Percentiles rank a stretch among this genome's conserved stretches.
phyloP scores from a whole-genome alignment of 1,140 invertebrate genomes.

The Lepidurus arcticus region DNA sequence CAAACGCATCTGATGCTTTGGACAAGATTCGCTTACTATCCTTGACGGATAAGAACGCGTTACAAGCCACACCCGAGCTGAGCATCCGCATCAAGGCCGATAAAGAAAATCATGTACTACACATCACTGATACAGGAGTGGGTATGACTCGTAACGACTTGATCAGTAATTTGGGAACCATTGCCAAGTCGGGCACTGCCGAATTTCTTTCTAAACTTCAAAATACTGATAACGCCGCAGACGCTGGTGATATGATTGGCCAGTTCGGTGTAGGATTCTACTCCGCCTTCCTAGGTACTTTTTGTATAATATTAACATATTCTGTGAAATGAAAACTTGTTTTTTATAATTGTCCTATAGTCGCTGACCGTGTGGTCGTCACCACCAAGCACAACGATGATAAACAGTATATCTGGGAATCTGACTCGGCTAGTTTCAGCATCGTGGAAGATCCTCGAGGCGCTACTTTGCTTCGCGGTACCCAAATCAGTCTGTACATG shows the following conservation, averaged over 20 bases:
- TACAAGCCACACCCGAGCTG: constrained; percentile 74
- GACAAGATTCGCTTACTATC: constrained; percentile 92
- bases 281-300: constrained; percentile 78
- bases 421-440: constrained; percentile 79
- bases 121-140: constrained; percentile 94
- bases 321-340: not conserved
- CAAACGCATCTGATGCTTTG: constrained; percentile 91
- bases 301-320: constrained; percentile 12
- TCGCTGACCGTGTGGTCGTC: constrained; percentile 83
- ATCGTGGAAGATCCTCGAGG: constrained; percentile 92
- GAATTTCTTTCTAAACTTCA: constrained; percentile 95
- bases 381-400: constrained; percentile 92
- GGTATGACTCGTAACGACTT: constrained; percentile 96
- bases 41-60: constrained; percentile 72
- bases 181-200: constrained; percentile 97
- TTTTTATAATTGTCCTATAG: constrained; percentile 44
- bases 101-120: constrained; percentile 87
- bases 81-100: constrained; percentile 93
- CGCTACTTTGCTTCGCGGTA: constrained; percentile 81
- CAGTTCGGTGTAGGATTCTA: constrained; percentile 99
- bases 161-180: constrained; percentile 95
- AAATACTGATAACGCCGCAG: constrained; percentile 55
- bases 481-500: constrained; percentile 77
- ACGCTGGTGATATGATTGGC: constrained; percentile 80
- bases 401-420: constrained; percentile 95